Evolutionary conservation across 2,888 invertebrate genomes (phyloP).

Genomic region (Parnassius orleans): DNA sequence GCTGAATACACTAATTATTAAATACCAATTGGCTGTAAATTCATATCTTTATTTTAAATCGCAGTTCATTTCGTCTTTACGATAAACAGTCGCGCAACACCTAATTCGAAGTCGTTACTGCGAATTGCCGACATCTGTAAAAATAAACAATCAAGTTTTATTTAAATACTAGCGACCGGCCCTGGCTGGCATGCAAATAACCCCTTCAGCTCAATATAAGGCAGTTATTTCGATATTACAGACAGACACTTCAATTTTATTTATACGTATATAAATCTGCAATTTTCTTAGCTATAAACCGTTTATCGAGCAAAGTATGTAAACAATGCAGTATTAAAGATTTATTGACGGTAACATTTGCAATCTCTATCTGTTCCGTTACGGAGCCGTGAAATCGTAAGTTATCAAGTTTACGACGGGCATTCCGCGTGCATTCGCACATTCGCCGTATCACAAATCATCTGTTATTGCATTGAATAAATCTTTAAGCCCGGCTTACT

Average conservation of each 20-base stretch:
- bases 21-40: constrained; percentile 34
- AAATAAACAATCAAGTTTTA: constrained; percentile 16
- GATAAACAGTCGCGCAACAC: constrained; percentile 28
- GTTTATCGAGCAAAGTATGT: constrained; percentile 38
- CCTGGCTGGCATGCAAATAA: too few species aligned
- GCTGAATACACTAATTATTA: constrained; percentile 42
- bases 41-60: constrained; percentile 35
- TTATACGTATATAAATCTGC: constrained; percentile 1
- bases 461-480: constrained; percentile 19
- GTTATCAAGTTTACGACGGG: constrained; percentile 22
- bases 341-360: constrained; percentile 53
- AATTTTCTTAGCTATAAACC: constrained; percentile 33
- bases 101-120: constrained; percentile 29
- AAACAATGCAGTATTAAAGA: constrained; percentile 47
- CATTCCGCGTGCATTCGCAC: constrained; percentile 12
- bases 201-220: too few species aligned
- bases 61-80: constrained; percentile 35
- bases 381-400: constrained; percentile 20
- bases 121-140: constrained; percentile 12
- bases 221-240: too few species aligned
- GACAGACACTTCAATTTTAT: too few species aligned
- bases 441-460: constrained; percentile 21
- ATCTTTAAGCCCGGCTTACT: constrained; percentile 13
- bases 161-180: not conserved
- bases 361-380: constrained; percentile 39